These are phyloP conservation scores for Dexiosoma caninum DNA, from an alignment of 2,888 invertebrate genomes.

Conservation along the genomic window DNA sequence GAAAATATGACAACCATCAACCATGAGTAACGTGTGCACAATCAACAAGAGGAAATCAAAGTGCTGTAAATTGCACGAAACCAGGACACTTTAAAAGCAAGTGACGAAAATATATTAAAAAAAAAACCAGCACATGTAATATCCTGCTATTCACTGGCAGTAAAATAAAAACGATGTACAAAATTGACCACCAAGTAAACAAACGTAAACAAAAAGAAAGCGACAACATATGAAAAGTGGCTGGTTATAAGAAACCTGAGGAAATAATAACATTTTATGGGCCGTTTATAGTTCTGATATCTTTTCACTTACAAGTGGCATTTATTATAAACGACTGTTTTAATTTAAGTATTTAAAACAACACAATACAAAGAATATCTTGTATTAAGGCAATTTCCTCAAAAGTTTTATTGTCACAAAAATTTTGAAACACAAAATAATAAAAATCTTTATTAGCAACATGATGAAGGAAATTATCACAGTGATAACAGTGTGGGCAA, in stretches of 20 bases:
- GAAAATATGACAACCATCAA: constrained; percentile 14
- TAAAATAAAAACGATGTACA: too few relatives aligned
- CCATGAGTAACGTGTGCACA: constrained; percentile 9
- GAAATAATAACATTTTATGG: too few relatives aligned
- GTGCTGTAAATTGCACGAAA: constrained; percentile 17
- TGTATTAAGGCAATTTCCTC: background rate
- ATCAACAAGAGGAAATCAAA: background rate
- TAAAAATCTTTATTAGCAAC: constrained; percentile 42
- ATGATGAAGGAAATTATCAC: constrained; percentile 55
- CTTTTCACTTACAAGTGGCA: background rate
- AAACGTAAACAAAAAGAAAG: background rate
- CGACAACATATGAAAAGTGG: background rate
- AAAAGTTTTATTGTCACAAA: constrained; percentile 16
- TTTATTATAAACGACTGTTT: constrained; percentile 41
- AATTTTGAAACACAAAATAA: background rate
- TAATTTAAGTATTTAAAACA: constrained; percentile 45
- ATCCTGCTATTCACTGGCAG: constrained; percentile 35
- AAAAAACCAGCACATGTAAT: constrained; percentile 40
- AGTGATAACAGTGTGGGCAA: constrained; percentile 17
- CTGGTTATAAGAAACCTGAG: too few relatives aligned
- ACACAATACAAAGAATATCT: constrained; percentile 8
- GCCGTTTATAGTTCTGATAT: too few relatives aligned
- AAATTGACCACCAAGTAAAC: constrained; percentile 7
- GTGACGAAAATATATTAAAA: constrained; percentile 14
- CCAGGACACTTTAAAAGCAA: background rate